Evolutionary conservation across 2,888 invertebrate genomes (phyloP), one percentile per base, ranked within the genome.

Genomic region (Teleogryllus oceanicus): DNA sequence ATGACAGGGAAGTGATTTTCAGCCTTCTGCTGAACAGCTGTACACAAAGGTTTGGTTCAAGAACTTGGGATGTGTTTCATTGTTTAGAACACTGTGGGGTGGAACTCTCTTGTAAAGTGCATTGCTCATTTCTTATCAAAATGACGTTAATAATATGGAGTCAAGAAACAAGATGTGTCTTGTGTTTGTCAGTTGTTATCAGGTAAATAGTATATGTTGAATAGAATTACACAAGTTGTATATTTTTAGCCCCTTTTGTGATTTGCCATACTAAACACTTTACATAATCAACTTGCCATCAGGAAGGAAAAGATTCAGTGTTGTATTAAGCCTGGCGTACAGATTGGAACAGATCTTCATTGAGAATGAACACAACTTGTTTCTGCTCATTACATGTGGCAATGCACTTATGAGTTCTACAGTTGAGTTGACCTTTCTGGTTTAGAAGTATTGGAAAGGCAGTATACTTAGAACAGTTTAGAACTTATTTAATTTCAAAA

Each of bases 1-100:
- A n/a, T 62, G n/a, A n/a, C 62, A 62, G 62, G n/a, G n/a, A 62
- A 62, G 62, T n/a, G n/a, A 62, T 62, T 62, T n/a, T 62, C 62
- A 62, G 62, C 13, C n/a, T 62, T 62, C 62, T 62, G 62, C 62
- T 18, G n/a, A 13, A 62, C 13, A 62, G n/a, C 62, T 62, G 62
- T 62, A 18, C 62, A n/a, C n/a, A 62, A 62, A n/a, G 62, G n/a
- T 62, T 62, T 62, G 62, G n/a, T 62, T 13, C n/a, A n/a, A 62
- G 62, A 62, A 62, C n/a, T 18, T n/a, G 62, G 62, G 16, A 62
- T 62, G n/a, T 62, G n/a, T 62, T 62, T 62, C 62, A 62, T 62
- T 62, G 62, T 62, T 62, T 62, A n/a, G n/a, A 62, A 62, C 62
- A 62, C 62, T 62, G 62, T 62, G 62, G 16, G 62, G 16, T 62